A percentile compares a stretch with the other conserved stretches of the same genome.
These are phyloP conservation scores for Hypotaenidia philippensis DNA, from an alignment of 2,797 vertebrate genomes.

Conservation along the genomic window DNA sequence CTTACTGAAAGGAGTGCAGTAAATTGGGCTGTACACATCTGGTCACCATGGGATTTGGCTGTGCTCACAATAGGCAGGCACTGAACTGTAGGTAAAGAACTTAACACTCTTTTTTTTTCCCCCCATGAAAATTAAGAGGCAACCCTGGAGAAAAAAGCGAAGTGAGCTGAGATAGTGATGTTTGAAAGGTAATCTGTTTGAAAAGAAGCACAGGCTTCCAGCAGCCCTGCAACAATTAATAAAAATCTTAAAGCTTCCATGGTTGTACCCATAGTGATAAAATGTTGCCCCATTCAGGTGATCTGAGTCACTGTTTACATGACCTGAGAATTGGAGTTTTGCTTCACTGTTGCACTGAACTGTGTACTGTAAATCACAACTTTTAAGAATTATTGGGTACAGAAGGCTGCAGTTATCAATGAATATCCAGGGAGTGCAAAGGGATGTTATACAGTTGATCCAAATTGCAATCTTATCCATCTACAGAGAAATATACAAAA, in stretches of 20 bases:
- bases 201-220: not conserved
- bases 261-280: not conserved
- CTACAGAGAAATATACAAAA: not conserved
- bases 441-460: not conserved
- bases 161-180: not conserved
- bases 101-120: not conserved
- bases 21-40: constrained; percentile 7
- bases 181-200: not conserved
- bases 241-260: not conserved
- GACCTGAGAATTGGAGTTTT: not conserved
- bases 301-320: not conserved
- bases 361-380: not conserved
- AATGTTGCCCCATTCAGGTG: not conserved
- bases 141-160: not conserved
- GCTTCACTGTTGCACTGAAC: not conserved
- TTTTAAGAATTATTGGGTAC: not conserved
- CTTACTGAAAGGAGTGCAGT: not conserved
- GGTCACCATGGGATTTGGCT: not conserved
- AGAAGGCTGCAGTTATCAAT: not conserved
- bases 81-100: not conserved
- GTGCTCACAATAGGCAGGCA: not conserved
- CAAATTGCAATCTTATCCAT: not conserved
- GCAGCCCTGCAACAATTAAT: not conserved
- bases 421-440: not conserved
- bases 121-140: not conserved